Evolutionary conservation across 2,113 vertebrate species (phyloP), one percentile per base, ranked within the genome.

Genomic region (Aptenodytes patagonicus): DNA sequence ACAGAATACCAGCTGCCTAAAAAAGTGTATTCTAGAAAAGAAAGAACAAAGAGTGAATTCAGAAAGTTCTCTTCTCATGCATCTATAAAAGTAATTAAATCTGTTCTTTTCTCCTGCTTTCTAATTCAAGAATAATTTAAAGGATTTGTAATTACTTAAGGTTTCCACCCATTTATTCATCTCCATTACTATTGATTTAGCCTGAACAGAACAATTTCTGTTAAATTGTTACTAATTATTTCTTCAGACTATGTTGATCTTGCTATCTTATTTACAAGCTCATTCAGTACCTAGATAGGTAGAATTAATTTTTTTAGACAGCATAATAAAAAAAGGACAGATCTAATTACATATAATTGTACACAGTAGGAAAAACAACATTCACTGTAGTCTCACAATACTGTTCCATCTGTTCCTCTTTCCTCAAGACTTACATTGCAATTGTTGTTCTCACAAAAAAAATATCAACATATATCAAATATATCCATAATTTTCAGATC

Each of bases 171-270:
- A 92, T 95, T 83, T 96, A 95, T 91, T 86, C 61, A 90, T 89
- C 76, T 92, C 80, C 49, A 89, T 93, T 96, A 95, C 49, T 86
- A 96, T 94, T 95, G 89, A 96, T 90, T 95, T 77, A 93, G 69
- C 22, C 80, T 49, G 83, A 94, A 47, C 86, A 92, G 78, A 96
- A 95, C 89, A 94, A 86, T 93, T 93, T 84, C 75, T 95, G 44
- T 94, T 95, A 78, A 96, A 97, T 94, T 94, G 77, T 97, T 96
- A 92, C 66, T 95, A 66, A 97, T 96, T 97, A 95, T 90, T 93
- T 97, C 38, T 87, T 96, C 92, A 91, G 72, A 97, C 51, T 95
- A 46, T 82, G 66, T 91, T 91, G 84, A 81, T 90, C 36, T 97
- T 91, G 69, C 32, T 76, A 34, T 80, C 81, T 89, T 94, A 95